Conservation (phyloP, 1,140 invertebrate species). For the Lordiphosa mommai region DNA sequence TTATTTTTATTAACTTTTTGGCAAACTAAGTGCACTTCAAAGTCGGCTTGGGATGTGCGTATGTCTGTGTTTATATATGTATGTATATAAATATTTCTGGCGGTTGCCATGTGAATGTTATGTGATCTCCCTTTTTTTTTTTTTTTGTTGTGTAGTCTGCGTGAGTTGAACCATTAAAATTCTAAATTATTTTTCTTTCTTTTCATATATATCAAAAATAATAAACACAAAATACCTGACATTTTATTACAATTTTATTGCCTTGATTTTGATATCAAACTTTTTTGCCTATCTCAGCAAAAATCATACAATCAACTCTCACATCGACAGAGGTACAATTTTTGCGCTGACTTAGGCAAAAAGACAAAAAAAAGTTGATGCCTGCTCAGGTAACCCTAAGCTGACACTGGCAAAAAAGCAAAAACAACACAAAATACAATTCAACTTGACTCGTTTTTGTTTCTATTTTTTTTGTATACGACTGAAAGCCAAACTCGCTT, state of each 20-base stretch:
- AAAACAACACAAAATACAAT: background rate
- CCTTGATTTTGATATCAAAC: conserved; percentile 10
- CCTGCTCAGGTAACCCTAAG: conserved; percentile 16
- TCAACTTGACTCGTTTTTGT: conserved; percentile 1
- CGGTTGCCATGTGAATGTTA: conserved; percentile 35
- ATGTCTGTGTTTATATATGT: conserved; percentile 16
- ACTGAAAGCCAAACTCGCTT: conserved; percentile 23
- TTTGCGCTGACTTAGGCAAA: conserved; percentile 35
- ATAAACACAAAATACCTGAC: background rate
- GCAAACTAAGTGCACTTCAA: conserved; percentile 65
- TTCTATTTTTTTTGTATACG: background rate
- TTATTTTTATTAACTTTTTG: conserved; percentile 75
- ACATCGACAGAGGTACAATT: conserved; percentile 24
- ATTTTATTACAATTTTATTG: conserved; percentile 9
- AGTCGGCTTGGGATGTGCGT: conserved; percentile 31
- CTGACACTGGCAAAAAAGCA: background rate
- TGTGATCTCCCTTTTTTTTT: background rate
- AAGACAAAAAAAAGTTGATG: background rate
- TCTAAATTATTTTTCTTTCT: background rate
- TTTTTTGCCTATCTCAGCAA: conserved; percentile 24
- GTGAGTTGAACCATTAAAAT: background rate
- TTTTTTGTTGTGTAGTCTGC: background rate
- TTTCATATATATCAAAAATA: background rate
- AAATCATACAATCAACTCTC: conserved; percentile 40
- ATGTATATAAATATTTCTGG: background rate